Conservation (phyloP, 2,797 vertebrate genomes). For the Neosilurus hyrtlii region DNA sequence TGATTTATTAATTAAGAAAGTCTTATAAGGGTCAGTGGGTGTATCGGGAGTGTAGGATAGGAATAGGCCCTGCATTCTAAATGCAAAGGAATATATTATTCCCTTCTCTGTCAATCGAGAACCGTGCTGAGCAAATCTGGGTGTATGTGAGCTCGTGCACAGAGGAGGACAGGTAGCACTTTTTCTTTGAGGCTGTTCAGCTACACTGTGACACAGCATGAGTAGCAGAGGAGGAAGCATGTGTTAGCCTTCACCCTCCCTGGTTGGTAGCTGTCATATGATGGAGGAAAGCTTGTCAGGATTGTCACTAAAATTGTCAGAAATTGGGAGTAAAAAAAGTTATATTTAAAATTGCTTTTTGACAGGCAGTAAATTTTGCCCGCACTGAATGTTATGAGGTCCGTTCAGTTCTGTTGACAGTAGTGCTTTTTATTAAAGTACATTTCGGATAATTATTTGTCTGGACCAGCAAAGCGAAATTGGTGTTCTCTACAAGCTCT, state of each 20-base stretch:
- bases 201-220: neutral
- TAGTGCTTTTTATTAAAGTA: constrained; percentile 1
- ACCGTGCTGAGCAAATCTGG: neutral
- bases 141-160: neutral
- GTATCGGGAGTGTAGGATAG: neutral
- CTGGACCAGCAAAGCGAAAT: neutral
- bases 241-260: neutral
- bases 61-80: neutral
- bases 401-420: neutral
- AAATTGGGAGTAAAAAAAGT: neutral
- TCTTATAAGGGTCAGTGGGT: too few relatives aligned
- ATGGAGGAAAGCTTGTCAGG: neutral
- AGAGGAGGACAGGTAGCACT: neutral
- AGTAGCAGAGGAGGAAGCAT: neutral
- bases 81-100: neutral
- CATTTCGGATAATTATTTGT: neutral
- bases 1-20: too few relatives aligned
- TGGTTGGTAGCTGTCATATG: neutral
- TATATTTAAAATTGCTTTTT: constrained; percentile 2
- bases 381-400: neutral
- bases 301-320: neutral
- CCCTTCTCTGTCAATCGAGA: neutral
- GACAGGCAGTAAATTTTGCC: neutral
- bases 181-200: neutral
- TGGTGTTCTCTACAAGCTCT: neutral